Evolutionary conservation across 2,888 invertebrate genomes (phyloP).

Genomic region (Oconnorella tubifera): DNA sequence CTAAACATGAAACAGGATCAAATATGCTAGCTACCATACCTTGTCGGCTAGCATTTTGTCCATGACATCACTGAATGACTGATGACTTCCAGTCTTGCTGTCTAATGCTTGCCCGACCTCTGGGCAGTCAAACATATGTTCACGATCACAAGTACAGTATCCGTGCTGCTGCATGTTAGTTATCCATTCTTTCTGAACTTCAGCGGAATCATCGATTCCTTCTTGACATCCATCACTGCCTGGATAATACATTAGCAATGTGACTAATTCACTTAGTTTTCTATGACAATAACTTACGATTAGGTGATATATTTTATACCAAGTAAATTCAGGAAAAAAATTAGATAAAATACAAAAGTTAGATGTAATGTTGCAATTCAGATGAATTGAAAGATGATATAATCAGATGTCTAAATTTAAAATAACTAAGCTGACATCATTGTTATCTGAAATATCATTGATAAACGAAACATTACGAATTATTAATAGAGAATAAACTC

Average conservation of each 20-base stretch:
- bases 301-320: not conserved
- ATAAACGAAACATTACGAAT: too few relatives aligned
- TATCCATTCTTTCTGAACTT: slow-evolving; percentile 82
- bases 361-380: too few relatives aligned
- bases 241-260: slow-evolving; percentile 39
- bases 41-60: not conserved
- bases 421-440: too few relatives aligned
- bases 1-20: too few relatives aligned
- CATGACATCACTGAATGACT: not conserved
- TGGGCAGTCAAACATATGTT: slow-evolving; percentile 88
- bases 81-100: not conserved
- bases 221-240: slow-evolving; percentile 84
- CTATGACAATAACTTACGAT: not conserved
- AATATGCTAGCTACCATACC: too few relatives aligned
- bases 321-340: not conserved
- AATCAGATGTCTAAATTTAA: too few relatives aligned
- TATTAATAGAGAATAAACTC: too few relatives aligned
- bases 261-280: not conserved
- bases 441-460: too few relatives aligned
- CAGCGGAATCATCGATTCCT: slow-evolving; percentile 89
- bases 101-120: slow-evolving; percentile 12
- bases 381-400: too few relatives aligned
- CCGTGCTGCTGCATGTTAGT: slow-evolving; percentile 75
- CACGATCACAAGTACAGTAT: slow-evolving; percentile 89
- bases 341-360: too few relatives aligned